phyloP scores from a whole-genome alignment of 2,888 invertebrate species.

The Formica aserva region DNA sequence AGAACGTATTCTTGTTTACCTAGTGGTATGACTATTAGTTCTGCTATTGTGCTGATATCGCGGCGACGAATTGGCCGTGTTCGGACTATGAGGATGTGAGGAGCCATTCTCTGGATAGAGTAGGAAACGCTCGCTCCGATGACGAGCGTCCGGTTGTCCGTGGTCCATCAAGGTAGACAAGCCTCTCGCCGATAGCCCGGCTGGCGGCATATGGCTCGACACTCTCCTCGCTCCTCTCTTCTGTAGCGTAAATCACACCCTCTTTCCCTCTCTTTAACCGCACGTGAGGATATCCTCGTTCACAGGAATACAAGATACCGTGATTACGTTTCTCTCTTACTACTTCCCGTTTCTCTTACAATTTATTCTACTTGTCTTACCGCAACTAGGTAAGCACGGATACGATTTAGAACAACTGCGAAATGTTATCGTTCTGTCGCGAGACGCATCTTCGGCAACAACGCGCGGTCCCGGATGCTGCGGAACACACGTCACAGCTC shows the following conservation, averaged over 20 bases:
- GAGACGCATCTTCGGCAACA: constrained; percentile 2
- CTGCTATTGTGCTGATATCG: constrained; percentile 82
- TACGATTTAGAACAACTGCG: not conserved
- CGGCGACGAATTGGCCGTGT: constrained; percentile 81
- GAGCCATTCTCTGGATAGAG: constrained; percentile 85
- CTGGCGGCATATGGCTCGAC: constrained; percentile 85
- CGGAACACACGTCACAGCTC: not conserved
- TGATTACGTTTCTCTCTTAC: not conserved
- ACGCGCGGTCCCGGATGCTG: not conserved
- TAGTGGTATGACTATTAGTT: constrained; percentile 80
- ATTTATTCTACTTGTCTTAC: not conserved
- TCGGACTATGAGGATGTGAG: constrained; percentile 79
- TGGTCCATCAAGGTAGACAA: constrained; percentile 86
- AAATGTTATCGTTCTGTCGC: not conserved
- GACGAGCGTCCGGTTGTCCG: constrained; percentile 86
- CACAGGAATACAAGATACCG: constrained; percentile 34
- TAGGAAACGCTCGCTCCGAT: constrained; percentile 85
- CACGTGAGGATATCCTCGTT: constrained; percentile 20
- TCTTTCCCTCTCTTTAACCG: constrained; percentile 40
- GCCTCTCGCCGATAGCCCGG: constrained; percentile 85
- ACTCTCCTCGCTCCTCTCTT: constrained; percentile 68
- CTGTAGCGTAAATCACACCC: constrained; percentile 64
- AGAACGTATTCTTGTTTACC: constrained; percentile 63
- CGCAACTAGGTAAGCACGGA: not conserved
- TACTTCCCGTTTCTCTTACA: not conserved